Conservation (phyloP, 2,113 vertebrate genomes). For the Saiga tatarica region DNA sequence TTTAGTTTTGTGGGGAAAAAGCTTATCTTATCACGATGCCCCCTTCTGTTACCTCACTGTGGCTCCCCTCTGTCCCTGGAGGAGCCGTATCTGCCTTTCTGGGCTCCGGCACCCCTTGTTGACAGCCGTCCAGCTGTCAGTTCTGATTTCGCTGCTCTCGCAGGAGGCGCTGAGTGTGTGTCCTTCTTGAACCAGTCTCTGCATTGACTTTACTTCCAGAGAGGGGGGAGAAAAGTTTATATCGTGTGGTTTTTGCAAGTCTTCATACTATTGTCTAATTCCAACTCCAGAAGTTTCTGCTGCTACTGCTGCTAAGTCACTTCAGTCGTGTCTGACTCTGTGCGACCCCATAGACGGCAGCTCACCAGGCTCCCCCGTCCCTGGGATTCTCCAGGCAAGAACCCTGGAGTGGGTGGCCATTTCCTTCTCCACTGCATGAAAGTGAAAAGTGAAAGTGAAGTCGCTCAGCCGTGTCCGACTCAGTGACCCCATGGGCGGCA, state of each 20-base stretch:
- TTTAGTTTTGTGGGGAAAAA: neutral
- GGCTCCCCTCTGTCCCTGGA: neutral
- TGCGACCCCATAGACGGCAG: too few relatives aligned
- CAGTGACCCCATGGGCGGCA: too few relatives aligned
- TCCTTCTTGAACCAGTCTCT: neutral
- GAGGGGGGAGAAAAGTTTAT: neutral
- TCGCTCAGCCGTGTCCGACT: too few relatives aligned
- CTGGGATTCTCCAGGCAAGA: too few relatives aligned
- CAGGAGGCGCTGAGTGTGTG: neutral
- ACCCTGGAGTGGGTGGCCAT: too few relatives aligned
- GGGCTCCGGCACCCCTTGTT: neutral
- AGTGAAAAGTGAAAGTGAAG: too few relatives aligned
- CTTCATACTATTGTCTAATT: conserved; percentile 5
- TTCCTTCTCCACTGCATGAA: too few relatives aligned
- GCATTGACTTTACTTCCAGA: neutral
- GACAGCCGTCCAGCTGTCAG: neutral
- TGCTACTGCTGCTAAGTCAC: too few relatives aligned
- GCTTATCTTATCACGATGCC: neutral
- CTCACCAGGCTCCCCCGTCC: too few relatives aligned
- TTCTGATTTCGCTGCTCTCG: neutral
- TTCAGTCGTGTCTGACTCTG: too few relatives aligned
- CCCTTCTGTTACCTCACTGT: rapidly evolving
- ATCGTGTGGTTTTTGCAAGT: neutral
- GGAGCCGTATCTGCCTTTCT: rapidly evolving
- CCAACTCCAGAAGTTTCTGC: neutral